Base-by-base conservation (phyloP, 2,888 invertebrate genomes). In the Torymus texanus region DNA sequence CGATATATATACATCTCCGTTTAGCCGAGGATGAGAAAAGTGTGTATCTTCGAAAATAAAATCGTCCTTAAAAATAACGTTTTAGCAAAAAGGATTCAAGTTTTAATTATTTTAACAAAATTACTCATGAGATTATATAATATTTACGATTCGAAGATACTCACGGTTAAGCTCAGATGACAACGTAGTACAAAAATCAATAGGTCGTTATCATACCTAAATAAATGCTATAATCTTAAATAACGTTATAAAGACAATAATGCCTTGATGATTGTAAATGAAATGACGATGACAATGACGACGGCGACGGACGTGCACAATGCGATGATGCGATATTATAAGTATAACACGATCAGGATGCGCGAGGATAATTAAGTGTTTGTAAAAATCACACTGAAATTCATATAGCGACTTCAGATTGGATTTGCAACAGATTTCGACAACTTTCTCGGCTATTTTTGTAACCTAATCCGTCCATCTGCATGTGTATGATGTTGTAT, bases 191-290 rank as follows among this genome's bases (percentile, higher is more conserved):
- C 80, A 77, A 80, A 80, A 66, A 56, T 67, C 14, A 63, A 73
- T 13, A 65, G 66, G 67, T 73, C 55, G 21, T 66, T 67, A 72
- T 29, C 21, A 18, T 72, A 71, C 61, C 62, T 76, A 63, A 56
- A 61, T 56, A 29, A 68, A 68, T 56, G 16, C 82, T 85, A 84
- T 85, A 86, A 88, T 87, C 86, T 85, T 88, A 86, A 81, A 86
- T 85, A 84, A 85, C 83, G 81, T 85, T 84, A 85, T 83, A 81
- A 73, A 82, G 18, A 79, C 55, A 75, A 59, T 61, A 75, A 59
- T 66, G 66, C 75, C 74, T 68, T 72, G 16, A 67, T 51, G 29
- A 67, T 76, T 68, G 55, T 76, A 67, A 79, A 53, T 75, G 58
- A n/a, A 51, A 50, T 41, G 13, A 58, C 14, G 18, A 41, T 10